phyloP scores from a whole-genome alignment of 1,140 invertebrate species.

The Leucophenga varia region DNA sequence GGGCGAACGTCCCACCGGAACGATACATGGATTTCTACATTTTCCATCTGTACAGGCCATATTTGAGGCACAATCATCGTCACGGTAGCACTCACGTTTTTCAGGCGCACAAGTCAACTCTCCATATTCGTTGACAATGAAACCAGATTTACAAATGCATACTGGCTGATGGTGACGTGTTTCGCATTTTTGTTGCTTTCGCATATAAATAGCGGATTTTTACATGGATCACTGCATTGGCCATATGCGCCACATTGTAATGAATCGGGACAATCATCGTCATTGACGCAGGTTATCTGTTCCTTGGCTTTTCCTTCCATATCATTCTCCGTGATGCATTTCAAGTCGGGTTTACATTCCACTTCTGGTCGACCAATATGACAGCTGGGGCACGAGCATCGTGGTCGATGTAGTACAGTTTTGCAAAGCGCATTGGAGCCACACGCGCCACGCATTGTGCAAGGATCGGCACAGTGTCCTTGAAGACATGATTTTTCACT shows the following conservation, averaged over 20 bases:
- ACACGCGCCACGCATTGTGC: conserved; percentile 81
- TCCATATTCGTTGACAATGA: conserved; percentile 79
- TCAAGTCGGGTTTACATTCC: conserved; percentile 74
- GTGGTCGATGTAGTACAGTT: conserved; percentile 77
- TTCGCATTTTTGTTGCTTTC: conserved; percentile 82
- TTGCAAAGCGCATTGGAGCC: conserved; percentile 85
- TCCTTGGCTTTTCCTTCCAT: conserved; percentile 59
- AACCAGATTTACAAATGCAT: conserved; percentile 86
- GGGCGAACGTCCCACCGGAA: conserved; percentile 60
- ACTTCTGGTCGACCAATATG: conserved; percentile 77
- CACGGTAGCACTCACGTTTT: conserved; percentile 72
- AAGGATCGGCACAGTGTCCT: conserved; percentile 84
- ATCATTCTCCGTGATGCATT: conserved; percentile 63
- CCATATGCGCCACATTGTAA: conserved; percentile 71
- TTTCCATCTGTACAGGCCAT: conserved; percentile 77
- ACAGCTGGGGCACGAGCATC: conserved; percentile 85
- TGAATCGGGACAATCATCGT: conserved; percentile 74
- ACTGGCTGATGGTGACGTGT: conserved; percentile 79
- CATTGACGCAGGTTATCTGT: conserved; percentile 63
- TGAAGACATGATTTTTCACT: conserved; percentile 88
- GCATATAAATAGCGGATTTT: conserved; percentile 65
- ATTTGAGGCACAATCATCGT: conserved; percentile 83
- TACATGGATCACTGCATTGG: conserved; percentile 79
- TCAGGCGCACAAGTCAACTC: conserved; percentile 81
- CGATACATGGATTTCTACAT: conserved; percentile 83